Percentiles rank a stretch among this genome's conserved stretches.
Evolutionary conservation across 2,888 invertebrate species (phyloP).

Genomic region (Chrysodeixis includens): DNA sequence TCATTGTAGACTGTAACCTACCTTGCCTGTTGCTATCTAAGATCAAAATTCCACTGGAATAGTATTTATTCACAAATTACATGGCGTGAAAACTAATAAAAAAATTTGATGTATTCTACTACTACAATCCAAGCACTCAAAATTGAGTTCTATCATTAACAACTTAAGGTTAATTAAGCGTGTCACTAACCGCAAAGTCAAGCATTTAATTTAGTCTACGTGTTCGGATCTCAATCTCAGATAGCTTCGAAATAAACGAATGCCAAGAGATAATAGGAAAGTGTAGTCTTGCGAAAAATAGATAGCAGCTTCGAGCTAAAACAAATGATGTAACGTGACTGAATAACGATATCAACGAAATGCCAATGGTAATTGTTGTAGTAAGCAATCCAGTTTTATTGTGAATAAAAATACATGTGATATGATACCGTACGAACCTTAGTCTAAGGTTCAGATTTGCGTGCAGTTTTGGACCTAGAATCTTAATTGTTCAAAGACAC

Average conservation of each 20-base stretch:
- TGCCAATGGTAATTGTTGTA: not conserved
- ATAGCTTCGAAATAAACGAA: not conserved
- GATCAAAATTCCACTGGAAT: too few species aligned
- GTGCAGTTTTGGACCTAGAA: too few species aligned
- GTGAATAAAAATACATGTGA: too few species aligned
- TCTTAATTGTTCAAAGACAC: too few species aligned
- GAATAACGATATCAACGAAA: not conserved
- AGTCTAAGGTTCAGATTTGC: too few species aligned
- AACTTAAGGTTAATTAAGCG: not conserved
- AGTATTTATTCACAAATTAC: too few species aligned
- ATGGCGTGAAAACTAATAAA: too few species aligned
- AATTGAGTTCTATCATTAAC: not conserved
- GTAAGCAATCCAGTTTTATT: not conserved
- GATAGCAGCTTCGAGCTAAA: not conserved
- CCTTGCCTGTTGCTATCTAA: too few species aligned
- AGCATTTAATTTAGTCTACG: not conserved
- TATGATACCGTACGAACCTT: too few species aligned
- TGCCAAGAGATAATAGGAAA: slow-evolving; percentile 2
- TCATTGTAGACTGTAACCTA: too few species aligned
- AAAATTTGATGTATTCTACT: too few species aligned
- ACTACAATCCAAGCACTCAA: not conserved
- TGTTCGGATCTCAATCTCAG: not conserved
- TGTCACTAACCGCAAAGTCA: not conserved
- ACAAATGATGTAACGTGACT: slow-evolving; percentile 6
- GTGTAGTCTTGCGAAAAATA: slow-evolving; percentile 11